Evolutionary conservation across 2,113 vertebrate genomes (phyloP).

Genomic region (Sander vitreus): DNA sequence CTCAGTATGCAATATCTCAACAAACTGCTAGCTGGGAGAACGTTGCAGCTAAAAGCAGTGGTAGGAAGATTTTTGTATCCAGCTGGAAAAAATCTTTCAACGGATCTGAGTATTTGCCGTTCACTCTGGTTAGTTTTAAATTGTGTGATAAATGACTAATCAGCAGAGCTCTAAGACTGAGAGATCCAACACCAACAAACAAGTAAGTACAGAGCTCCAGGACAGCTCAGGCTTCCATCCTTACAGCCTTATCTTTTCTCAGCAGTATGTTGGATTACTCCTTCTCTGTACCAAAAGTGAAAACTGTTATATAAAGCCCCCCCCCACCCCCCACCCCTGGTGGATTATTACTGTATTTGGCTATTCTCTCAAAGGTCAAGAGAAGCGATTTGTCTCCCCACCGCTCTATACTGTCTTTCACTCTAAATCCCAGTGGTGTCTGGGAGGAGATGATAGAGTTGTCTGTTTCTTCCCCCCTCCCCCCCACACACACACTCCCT

Average conservation of each 20-base stretch:
- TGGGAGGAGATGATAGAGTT: conserved; percentile 71
- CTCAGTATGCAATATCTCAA: conserved; percentile 56
- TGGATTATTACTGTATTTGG: conserved; percentile 74
- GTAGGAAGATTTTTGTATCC: conserved; percentile 44
- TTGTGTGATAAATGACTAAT: conserved; percentile 40
- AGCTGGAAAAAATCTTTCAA: conserved; percentile 46
- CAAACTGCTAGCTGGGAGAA: conserved; percentile 43
- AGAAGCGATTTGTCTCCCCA: conserved; percentile 68
- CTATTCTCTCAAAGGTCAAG: conserved; percentile 78
- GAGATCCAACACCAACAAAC: conserved; percentile 27
- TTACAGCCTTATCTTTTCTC: conserved; percentile 47
- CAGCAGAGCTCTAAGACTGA: conserved; percentile 18
- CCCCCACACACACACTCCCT: neutral
- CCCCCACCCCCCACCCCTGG: neutral
- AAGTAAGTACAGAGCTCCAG: conserved; percentile 27
- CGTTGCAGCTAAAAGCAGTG: conserved; percentile 37
- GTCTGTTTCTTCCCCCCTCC: conserved; percentile 19
- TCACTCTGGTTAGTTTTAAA: conserved; percentile 40
- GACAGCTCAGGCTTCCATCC: conserved; percentile 22
- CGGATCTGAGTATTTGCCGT: conserved; percentile 19
- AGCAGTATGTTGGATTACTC: conserved; percentile 32
- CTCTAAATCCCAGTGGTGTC: conserved; percentile 70
- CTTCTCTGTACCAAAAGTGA: conserved; percentile 48
- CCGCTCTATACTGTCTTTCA: conserved; percentile 51
- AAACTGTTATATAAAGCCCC: conserved; percentile 47